phyloP scores from a whole-genome alignment of 2,888 invertebrate genomes.

The Macrosiphum euphorbiae region DNA sequence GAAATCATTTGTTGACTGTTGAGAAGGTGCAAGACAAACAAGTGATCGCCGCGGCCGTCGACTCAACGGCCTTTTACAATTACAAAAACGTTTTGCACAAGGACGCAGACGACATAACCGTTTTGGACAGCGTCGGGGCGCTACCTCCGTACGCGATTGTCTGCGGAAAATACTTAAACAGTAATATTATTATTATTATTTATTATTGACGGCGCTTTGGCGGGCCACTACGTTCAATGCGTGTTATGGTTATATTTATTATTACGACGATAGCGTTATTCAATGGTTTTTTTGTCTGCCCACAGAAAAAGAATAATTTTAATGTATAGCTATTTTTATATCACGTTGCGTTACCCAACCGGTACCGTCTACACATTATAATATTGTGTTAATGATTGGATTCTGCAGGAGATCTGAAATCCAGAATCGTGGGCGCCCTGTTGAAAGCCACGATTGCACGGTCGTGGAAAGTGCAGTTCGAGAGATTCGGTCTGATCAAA shows the following conservation, averaged over 20 bases:
- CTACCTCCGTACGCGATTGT: conserved; percentile 79
- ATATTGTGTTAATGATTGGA: not conserved
- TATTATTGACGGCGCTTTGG: not conserved
- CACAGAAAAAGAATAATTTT: too few relatives aligned
- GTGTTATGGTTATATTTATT: not conserved
- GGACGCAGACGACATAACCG: conserved; percentile 74
- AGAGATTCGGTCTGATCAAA: conserved; percentile 73
- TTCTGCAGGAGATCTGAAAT: conserved; percentile 72
- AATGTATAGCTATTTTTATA: too few relatives aligned
- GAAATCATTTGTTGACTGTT: conserved; percentile 76
- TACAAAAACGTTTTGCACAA: conserved; percentile 75
- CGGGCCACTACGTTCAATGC: not conserved
- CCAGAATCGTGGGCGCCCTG: conserved; percentile 71
- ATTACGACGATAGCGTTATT: too few relatives aligned
- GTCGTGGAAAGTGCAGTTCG: conserved; percentile 71
- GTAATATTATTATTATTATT: conserved; percentile 70
- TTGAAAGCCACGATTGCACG: conserved; percentile 70
- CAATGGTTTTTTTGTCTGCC: too few relatives aligned
- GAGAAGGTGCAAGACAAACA: conserved; percentile 76
- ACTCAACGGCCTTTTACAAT: conserved; percentile 75
- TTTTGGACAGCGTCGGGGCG: conserved; percentile 77
- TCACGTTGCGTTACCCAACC: not conserved
- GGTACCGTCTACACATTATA: not conserved
- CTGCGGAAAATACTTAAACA: conserved; percentile 74
- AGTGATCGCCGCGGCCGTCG: conserved; percentile 78